Conservation (phyloP, 2,797 vertebrate species). For the Cryptoblepharus egeriae region DNA sequence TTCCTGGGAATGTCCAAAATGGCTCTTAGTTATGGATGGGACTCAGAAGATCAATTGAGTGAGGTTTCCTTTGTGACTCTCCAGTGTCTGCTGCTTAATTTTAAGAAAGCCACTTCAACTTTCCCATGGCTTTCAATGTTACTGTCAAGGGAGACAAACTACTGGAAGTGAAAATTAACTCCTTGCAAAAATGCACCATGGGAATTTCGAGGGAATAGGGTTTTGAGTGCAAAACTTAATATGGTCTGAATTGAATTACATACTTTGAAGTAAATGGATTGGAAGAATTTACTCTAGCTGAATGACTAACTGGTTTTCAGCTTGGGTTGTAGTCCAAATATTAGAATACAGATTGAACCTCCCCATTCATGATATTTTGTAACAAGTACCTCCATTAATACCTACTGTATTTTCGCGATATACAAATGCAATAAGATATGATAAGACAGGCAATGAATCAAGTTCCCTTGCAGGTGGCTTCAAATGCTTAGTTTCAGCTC, state of each 20-base stretch:
- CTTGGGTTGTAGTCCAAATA: not conserved
- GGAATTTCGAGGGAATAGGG: not conserved
- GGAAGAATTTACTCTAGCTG: not conserved
- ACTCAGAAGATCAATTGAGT: not conserved
- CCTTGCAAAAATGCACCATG: not conserved
- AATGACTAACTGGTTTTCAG: not conserved
- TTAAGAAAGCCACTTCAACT: not conserved
- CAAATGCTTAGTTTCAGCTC: too few relatives aligned
- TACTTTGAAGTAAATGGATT: conserved; percentile 1
- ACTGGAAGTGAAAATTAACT: conserved; percentile 3
- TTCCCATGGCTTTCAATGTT: not conserved
- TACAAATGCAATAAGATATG: too few relatives aligned
- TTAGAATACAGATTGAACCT: too few relatives aligned
- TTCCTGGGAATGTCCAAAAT: not conserved
- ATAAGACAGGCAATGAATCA: too few relatives aligned
- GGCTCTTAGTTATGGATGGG: not conserved
- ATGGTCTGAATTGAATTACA: conserved; percentile 5
- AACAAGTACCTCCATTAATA: too few relatives aligned
- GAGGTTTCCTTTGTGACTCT: not conserved
- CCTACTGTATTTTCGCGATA: too few relatives aligned
- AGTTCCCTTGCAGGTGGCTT: too few relatives aligned
- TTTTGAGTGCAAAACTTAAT: conserved; percentile 1
- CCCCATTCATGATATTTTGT: too few relatives aligned
- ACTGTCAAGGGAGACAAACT: not conserved
- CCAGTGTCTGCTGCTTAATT: not conserved